phyloP scores from a whole-genome alignment of 2,888 invertebrate species.

The Pinctada fucata region DNA sequence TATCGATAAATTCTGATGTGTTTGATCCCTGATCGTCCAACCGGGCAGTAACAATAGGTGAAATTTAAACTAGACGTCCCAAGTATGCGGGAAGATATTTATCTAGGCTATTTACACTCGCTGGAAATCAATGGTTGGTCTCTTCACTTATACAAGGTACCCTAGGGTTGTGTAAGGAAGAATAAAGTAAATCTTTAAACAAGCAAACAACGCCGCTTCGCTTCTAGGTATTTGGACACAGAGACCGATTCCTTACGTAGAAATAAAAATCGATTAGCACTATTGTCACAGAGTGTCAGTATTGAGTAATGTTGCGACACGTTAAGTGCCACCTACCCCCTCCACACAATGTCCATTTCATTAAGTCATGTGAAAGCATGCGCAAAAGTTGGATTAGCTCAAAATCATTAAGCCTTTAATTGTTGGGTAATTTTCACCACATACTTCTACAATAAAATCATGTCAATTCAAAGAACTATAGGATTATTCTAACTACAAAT shows the following conservation, averaged over 20 bases:
- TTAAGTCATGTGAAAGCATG: too few relatives aligned
- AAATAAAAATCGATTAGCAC: background rate
- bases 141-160: constrained; percentile 5
- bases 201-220: background rate
- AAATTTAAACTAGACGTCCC: constrained; percentile 13
- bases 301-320: too few relatives aligned
- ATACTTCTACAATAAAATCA: too few relatives aligned
- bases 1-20: too few relatives aligned
- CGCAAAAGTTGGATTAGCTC: too few relatives aligned
- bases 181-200: background rate
- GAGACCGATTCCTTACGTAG: background rate
- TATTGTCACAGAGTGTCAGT: too few relatives aligned
- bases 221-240: background rate
- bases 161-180: background rate
- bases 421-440: too few relatives aligned
- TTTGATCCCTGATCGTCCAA: background rate
- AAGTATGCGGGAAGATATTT: constrained; percentile 24
- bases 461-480: too few relatives aligned
- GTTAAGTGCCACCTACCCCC: too few relatives aligned
- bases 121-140: constrained; percentile 22
- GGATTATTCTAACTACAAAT: too few relatives aligned
- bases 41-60: background rate
- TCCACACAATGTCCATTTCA: too few relatives aligned
- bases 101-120: constrained; percentile 26
- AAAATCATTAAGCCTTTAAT: too few relatives aligned